A percentile compares a stretch with the other conserved stretches of the same genome.
Evolutionary conservation across 2,113 vertebrate species (phyloP).

Genomic region (Ictidomys tridecemlineatus): DNA sequence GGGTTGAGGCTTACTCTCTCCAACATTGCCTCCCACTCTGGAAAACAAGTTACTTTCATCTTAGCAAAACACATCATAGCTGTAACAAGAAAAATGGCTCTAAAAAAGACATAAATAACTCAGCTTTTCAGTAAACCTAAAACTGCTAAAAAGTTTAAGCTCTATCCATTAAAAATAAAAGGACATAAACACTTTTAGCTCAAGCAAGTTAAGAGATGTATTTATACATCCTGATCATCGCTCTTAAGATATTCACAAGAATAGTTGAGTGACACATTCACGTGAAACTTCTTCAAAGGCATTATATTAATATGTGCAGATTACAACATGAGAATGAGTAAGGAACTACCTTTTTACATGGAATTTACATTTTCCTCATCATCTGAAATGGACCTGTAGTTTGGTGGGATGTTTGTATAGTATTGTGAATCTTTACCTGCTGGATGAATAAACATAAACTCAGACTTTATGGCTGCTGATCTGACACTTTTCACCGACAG

Average conservation of each 20-base stretch:
- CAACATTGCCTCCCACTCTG: neutral
- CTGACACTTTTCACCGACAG: conserved; percentile 60
- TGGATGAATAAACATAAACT: conserved; percentile 66
- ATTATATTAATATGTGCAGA: neutral
- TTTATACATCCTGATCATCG: neutral
- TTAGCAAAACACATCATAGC: neutral
- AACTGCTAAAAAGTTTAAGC: conserved; percentile 31
- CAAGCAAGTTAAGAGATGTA: conserved; percentile 12
- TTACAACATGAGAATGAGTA: neutral
- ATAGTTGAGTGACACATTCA: conserved; percentile 26
- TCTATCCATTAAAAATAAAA: conserved; percentile 14
- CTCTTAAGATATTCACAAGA: neutral
- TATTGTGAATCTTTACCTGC: conserved; percentile 53
- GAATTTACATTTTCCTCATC: conserved; percentile 48
- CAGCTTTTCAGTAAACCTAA: conserved; percentile 38
- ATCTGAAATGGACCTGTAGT: neutral
- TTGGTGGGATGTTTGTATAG: conserved; percentile 51
- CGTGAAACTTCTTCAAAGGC: neutral
- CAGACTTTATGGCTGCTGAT: conserved; percentile 68
- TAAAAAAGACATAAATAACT: conserved; percentile 54
- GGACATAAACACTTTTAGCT: conserved; percentile 15
- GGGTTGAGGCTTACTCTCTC: neutral
- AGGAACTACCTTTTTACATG: neutral
- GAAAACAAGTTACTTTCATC: conserved; percentile 46
- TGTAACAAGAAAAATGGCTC: conserved; percentile 50